phyloP scores from a whole-genome alignment of 92 coral and sea anemone species.

The Porites cylindrica region DNA sequence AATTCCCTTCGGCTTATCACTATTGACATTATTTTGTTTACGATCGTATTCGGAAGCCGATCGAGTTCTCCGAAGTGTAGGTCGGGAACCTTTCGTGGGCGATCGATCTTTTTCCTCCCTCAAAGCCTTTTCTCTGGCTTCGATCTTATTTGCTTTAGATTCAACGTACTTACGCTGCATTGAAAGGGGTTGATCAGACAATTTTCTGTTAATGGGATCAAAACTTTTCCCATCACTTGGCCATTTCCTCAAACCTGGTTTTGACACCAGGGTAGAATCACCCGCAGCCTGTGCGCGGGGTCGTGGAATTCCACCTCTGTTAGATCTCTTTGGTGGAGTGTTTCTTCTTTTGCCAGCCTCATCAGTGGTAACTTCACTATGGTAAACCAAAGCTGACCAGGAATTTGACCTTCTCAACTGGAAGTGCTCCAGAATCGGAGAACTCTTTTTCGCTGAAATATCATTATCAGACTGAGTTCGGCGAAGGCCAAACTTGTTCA shows the following conservation, averaged over 20 bases:
- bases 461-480: slow-evolving; percentile 87
- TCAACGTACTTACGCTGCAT: slow-evolving; percentile 74
- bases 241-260: slow-evolving; percentile 10
- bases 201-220: slow-evolving; percentile 21
- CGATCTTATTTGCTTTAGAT: slow-evolving; percentile 89
- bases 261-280: slow-evolving; percentile 17
- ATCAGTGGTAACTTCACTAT: slow-evolving; percentile 55
- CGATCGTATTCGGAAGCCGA: slow-evolving; percentile 92
- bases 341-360: slow-evolving; percentile 17
- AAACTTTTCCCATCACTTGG: slow-evolving; percentile 24
- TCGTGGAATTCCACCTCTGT: slow-evolving; percentile 2
- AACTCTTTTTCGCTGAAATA: slow-evolving; percentile 58
- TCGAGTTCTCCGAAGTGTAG: slow-evolving; percentile 88
- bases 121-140: slow-evolving; percentile 77
- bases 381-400: slow-evolving; percentile 78
- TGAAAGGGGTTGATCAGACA: slow-evolving; percentile 28
- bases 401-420: slow-evolving; percentile 81
- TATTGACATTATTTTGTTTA: slow-evolving; percentile 66
- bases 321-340: slow-evolving; percentile 3
- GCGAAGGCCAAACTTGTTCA: slow-evolving; percentile 40
- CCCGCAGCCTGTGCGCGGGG: slow-evolving; percentile 12
- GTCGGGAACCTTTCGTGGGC: slow-evolving; percentile 79
- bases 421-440: slow-evolving; percentile 47
- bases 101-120: slow-evolving; percentile 78
- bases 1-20: slow-evolving; percentile 90